Conservation (phyloP, 2,113 vertebrate species). For the Perca fluviatilis region DNA sequence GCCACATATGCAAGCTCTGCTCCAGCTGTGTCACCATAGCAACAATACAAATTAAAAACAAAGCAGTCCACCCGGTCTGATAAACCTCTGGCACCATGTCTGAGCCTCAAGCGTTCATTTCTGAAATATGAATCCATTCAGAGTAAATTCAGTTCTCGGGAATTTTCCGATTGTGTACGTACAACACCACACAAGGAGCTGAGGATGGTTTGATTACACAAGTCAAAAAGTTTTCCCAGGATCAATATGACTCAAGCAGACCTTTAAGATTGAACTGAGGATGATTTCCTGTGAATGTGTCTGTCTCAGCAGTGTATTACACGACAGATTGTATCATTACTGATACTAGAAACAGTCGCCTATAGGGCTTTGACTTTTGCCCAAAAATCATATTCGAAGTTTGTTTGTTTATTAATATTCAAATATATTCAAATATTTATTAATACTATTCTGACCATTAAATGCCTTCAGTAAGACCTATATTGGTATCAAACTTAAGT, state of each 20-base stretch:
- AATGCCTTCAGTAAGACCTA: too few species aligned
- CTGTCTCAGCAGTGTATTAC: neutral
- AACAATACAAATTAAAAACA: slow-evolving; percentile 40
- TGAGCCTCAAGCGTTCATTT: neutral
- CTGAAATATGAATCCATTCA: slow-evolving; percentile 3
- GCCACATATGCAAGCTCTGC: neutral
- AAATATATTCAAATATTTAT: too few species aligned
- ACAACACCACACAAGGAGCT: slow-evolving; percentile 21
- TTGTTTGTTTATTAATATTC: too few species aligned
- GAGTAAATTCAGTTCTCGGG: slow-evolving; percentile 27
- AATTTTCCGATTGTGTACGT: slow-evolving; percentile 35
- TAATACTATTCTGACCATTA: too few species aligned
- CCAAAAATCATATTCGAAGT: too few species aligned
- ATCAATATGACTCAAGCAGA: slow-evolving; percentile 40
- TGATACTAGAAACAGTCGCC: neutral
- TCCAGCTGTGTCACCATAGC: slow-evolving; percentile 20
- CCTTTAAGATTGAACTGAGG: neutral
- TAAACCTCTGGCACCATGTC: neutral
- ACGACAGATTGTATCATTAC: neutral
- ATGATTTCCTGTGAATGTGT: neutral
- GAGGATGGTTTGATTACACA: slow-evolving; percentile 27
- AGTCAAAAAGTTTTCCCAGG: slow-evolving; percentile 44
- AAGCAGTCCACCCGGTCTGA: slow-evolving; percentile 11
- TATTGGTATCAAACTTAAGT: too few species aligned
- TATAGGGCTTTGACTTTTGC: too few species aligned